Evolutionary conservation across 2,797 vertebrate genomes (phyloP), one percentile per base, ranked within the genome.

Genomic region (Gymnothorax reevesii): DNA sequence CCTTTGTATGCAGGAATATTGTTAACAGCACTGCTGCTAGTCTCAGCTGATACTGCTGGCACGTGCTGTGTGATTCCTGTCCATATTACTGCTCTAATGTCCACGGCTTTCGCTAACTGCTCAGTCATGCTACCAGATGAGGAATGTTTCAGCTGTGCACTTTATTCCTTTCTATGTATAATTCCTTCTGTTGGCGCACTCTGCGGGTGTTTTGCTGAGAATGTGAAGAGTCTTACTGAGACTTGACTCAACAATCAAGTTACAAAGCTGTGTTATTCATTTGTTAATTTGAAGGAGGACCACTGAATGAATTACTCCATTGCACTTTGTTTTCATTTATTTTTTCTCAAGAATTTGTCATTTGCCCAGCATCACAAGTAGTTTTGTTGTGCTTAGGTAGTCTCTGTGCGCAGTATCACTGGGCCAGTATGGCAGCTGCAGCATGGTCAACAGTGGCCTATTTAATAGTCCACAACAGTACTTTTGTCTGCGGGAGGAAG

Each of bases 401-500:
- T 54, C 20, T 55, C 66, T 15, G 17, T 27, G 25, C 4, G 20
- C 9, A 25, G 15, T 69, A 27, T 83, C 52, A 57, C 17, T n/a
- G 66, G 15, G 82, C 59, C 57, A 13, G 2, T 83, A 12, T 59
- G 25, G 59, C 57, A n/a, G 73, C 25, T 20, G 0, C 8, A 79
- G 84, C 55, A 1, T 10, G 33, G 55, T 83, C 82, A 73, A 69
- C 82, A 57, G 42, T 42, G 13, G 22, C 82, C 52, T 57, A 83
- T 83, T 83, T 52, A 71, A 49, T 52, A 49, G 80, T 64, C 6
- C 22, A 57, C 60, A 66, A 52, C 71, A 27, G 1, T 27, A 62
- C 49, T 33, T 85, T 73, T 82, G 87, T 83, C 69, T 83, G 42
- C 17, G 9, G 17, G 22, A 52, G 82, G 82, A 83, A 55, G 20